Conservation (phyloP, 2,113 vertebrate genomes). For the Abramis brama region DNA sequence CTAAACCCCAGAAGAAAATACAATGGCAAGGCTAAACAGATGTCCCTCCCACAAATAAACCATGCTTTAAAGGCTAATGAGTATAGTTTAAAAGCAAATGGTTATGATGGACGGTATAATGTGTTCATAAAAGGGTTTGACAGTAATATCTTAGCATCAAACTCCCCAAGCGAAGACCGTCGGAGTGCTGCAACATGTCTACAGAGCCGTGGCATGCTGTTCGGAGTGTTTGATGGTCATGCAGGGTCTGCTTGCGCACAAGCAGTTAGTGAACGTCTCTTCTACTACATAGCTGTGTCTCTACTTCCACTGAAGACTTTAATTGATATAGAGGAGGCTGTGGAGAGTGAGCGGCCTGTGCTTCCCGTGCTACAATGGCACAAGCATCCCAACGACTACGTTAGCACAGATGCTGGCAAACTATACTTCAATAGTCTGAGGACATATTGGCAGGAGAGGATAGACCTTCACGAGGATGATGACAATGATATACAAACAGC, state of each 20-base stretch:
- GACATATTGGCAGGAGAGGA: conserved; percentile 97
- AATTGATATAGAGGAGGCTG: conserved; percentile 92
- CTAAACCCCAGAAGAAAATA: conserved; percentile 53
- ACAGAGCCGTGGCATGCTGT: conserved; percentile 94
- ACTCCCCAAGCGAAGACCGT: conserved; percentile 93
- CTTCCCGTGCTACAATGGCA: conserved; percentile 97
- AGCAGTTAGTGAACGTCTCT: conserved; percentile 94
- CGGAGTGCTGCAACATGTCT: conserved; percentile 94
- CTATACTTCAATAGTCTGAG: conserved; percentile 95
- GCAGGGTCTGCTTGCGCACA: conserved; percentile 97
- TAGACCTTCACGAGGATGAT: conserved; percentile 89
- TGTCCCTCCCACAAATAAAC: conserved; percentile 85
- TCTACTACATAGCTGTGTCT: conserved; percentile 96
- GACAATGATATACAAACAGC: conserved; percentile 89
- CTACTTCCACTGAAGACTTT: conserved; percentile 92
- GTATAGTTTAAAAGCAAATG: conserved; percentile 97
- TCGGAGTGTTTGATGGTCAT: conserved; percentile 95
- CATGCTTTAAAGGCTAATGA: conserved; percentile 97
- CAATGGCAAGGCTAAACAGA: conserved; percentile 23
- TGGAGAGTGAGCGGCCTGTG: conserved; percentile 88
- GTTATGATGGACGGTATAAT: conserved; percentile 97
- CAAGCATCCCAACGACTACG: conserved; percentile 98
- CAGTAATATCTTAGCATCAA: conserved; percentile 95
- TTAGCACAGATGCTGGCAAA: conserved; percentile 91
- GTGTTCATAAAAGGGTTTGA: conserved; percentile 94